Evolutionary conservation across 2,113 vertebrate species (phyloP).

Genomic region (Elephas maximus): DNA sequence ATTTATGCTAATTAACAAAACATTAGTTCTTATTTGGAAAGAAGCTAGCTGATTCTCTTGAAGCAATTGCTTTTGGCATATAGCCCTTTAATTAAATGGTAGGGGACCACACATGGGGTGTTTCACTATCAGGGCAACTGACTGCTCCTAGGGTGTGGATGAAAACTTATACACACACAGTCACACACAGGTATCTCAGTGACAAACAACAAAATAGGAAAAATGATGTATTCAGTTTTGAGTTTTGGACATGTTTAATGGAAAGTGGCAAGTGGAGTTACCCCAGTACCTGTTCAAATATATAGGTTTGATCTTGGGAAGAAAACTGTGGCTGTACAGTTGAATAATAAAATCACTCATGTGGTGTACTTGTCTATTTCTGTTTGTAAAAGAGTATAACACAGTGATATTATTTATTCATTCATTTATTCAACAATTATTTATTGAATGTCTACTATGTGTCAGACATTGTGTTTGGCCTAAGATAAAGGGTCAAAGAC

Average conservation of each 20-base stretch:
- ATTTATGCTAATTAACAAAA: slow-evolving; percentile 14
- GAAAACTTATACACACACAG: slow-evolving; percentile 4
- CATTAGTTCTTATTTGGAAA: slow-evolving; percentile 1
- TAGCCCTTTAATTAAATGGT: slow-evolving; percentile 51
- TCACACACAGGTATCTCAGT: background rate
- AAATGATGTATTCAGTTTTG: background rate
- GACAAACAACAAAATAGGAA: background rate
- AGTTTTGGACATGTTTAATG: background rate
- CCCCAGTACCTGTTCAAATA: background rate
- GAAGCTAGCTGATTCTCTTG: background rate
- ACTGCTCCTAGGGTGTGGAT: background rate
- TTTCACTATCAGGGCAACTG: slow-evolving; percentile 42
- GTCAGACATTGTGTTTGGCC: background rate
- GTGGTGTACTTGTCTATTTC: background rate
- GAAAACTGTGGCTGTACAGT: background rate
- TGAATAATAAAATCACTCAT: background rate
- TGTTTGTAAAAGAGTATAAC: background rate
- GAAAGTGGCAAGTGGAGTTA: background rate
- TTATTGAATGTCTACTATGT: background rate
- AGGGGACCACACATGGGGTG: background rate
- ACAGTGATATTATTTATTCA: background rate
- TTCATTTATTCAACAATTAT: background rate
- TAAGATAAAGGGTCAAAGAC: background rate
- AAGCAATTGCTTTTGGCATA: slow-evolving; percentile 20
- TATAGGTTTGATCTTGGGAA: background rate